Evolutionary conservation across 1,140 invertebrate species (phyloP), one percentile per base, ranked within the genome.

Genomic region (Lutraria rhynchaena): DNA sequence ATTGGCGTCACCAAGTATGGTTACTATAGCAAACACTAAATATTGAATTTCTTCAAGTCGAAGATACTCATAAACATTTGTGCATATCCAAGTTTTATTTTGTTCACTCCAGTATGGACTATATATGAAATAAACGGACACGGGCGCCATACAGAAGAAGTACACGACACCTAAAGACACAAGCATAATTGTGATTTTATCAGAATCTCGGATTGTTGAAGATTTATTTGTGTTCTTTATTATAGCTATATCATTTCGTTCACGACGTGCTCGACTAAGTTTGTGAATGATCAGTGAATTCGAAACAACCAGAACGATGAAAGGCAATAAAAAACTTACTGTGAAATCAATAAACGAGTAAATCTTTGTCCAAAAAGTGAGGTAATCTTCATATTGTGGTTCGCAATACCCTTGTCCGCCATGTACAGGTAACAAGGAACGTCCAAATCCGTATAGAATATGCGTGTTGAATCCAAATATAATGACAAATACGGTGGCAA

Each of bases 341-440:
- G 41, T 44, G 17, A 77, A 77, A 61, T 77, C 75, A 53, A 77
- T 67, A 58, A 58, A 77, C n/a, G 58, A 17, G 37, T 33, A 77
- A 5, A 2, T 24, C n/a, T 65, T 35, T 9, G 7, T 53, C 41
- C 44, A 51, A 37, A 65, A 77, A 24, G n/a, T 0, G 17, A n/a
- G 15, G 29, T 61, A 67, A 24, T 24, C 46, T 19, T 49, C 31
- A 35, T 41, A 61, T 27, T 17, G 22, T 53, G 60, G 46, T 35
- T 41, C 37, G 53, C 75, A 77, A 29, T 22, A 41, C 1, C 65
- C 65, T 13, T 53, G 17, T 15, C 17, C 17, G 19, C 7, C 7
- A 55, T 55, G 24, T 1, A 15, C n/a, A 19, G 41, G 55, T 1
- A 77, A 24, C 51, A 73, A 49, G 22, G 65, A 69, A 22, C 4